Percentiles rank a stretch among this genome's conserved stretches.
Conservation (phyloP, 2,888 invertebrate species). For the Lasiommata megera region DNA sequence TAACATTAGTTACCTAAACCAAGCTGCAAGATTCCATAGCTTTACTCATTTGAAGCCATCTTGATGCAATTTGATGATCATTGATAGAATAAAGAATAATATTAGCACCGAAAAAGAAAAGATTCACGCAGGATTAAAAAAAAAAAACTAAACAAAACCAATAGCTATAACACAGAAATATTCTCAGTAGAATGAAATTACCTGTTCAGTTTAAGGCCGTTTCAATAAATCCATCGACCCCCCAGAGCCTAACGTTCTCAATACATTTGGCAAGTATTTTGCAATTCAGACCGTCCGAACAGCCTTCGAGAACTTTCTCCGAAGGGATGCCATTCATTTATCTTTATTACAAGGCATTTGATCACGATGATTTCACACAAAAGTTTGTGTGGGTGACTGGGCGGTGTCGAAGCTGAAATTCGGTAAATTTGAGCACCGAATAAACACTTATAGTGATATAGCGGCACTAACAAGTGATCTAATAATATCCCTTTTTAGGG, state of each 20-base stretch:
- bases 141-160: too few species aligned
- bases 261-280: slow-evolving; percentile 29
- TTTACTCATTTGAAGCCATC: too few species aligned
- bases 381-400: slow-evolving; percentile 63
- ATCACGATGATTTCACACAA: slow-evolving; percentile 63
- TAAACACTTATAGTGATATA: slow-evolving; percentile 28
- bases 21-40: too few species aligned
- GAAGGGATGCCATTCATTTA: slow-evolving; percentile 58
- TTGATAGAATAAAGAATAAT: too few species aligned
- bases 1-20: too few species aligned
- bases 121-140: too few species aligned
- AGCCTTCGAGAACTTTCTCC: slow-evolving; percentile 27
- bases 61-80: too few species aligned
- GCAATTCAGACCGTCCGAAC: slow-evolving; percentile 29
- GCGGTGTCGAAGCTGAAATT: slow-evolving; percentile 39
- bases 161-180: not conserved
- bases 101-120: too few species aligned
- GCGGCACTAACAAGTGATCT: slow-evolving; percentile 7
- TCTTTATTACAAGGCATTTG: slow-evolving; percentile 71
- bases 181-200: not conserved
- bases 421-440: slow-evolving; percentile 35
- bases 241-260: slow-evolving; percentile 18
- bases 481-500: slow-evolving; percentile 10
- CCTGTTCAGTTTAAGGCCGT: slow-evolving; percentile 4
- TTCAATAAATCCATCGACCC: slow-evolving; percentile 19